Conservation (phyloP, 1,140 invertebrate species). For the Homalodisca vitripennis region DNA sequence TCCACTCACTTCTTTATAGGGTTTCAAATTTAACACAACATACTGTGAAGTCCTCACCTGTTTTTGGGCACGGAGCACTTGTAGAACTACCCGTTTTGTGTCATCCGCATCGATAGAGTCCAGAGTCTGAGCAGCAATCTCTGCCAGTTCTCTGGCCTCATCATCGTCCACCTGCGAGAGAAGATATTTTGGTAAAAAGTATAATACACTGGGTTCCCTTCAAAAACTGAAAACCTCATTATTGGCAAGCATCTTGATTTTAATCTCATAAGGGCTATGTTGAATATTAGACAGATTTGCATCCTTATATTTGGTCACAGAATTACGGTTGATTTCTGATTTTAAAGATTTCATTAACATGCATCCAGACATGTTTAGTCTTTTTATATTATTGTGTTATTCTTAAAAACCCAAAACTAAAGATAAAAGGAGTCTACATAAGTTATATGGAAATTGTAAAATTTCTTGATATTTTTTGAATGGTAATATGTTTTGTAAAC, state of each 20-base stretch:
- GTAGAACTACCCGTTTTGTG: slow-evolving; percentile 30
- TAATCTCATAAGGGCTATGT: not conserved
- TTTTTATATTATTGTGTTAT: too few relatives aligned
- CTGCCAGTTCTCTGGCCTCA: slow-evolving; percentile 28
- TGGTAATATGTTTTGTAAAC: too few relatives aligned
- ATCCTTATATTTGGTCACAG: too few relatives aligned
- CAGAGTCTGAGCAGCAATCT: slow-evolving; percentile 34
- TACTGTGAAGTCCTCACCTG: slow-evolving; percentile 28
- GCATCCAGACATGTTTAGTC: too few relatives aligned
- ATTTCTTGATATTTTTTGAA: too few relatives aligned
- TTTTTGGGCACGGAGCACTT: slow-evolving; percentile 35
- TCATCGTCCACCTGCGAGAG: not conserved
- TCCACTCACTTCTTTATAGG: too few relatives aligned
- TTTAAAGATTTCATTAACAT: too few relatives aligned
- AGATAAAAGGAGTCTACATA: too few relatives aligned
- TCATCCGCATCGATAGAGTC: slow-evolving; percentile 39
- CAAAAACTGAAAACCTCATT: not conserved
- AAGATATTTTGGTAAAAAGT: not conserved
- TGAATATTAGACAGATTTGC: not conserved
- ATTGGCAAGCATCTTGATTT: not conserved
- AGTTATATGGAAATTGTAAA: too few relatives aligned
- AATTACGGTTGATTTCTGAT: too few relatives aligned
- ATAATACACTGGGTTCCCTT: not conserved
- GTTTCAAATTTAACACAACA: too few relatives aligned
- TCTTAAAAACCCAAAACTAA: too few relatives aligned